Conservation (phyloP, 2,888 invertebrate genomes). For the Glaucopsyche alexis region DNA sequence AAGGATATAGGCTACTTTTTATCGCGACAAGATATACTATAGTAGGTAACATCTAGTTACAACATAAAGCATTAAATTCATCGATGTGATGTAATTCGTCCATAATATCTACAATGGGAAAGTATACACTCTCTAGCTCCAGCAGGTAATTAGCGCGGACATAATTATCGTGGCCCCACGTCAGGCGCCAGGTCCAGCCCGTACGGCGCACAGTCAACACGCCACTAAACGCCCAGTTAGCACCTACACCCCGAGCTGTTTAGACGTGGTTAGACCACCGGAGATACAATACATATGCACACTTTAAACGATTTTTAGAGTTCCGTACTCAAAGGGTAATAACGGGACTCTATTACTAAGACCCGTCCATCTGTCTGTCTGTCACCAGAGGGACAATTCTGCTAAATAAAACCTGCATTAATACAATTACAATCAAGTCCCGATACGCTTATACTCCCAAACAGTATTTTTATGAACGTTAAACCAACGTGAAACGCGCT, state of each 20-base stretch:
- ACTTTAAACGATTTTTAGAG: not conserved
- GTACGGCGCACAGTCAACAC: slow-evolving; percentile 38
- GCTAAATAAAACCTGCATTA: too few species aligned
- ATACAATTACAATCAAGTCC: too few species aligned
- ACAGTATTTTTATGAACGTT: too few species aligned
- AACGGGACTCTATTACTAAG: too few species aligned
- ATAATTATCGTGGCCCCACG: slow-evolving; percentile 10
- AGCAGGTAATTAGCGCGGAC: slow-evolving; percentile 10
- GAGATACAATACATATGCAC: not conserved
- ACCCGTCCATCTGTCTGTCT: too few species aligned
- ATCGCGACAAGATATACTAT: too few species aligned
- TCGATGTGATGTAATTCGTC: not conserved
- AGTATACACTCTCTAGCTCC: not conserved
- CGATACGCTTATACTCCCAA: too few species aligned
- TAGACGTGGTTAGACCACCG: slow-evolving; percentile 15
- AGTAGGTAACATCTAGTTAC: too few species aligned
- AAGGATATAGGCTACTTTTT: too few species aligned
- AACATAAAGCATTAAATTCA: not conserved
- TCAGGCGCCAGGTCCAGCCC: not conserved
- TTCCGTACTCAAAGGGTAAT: too few species aligned
- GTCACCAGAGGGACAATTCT: too few species aligned
- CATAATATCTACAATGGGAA: not conserved
- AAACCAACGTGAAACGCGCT: too few species aligned
- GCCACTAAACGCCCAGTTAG: slow-evolving; percentile 28
- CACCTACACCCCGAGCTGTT: slow-evolving; percentile 21